A percentile compares a stretch with the other conserved stretches of the same genome.
Evolutionary conservation across 2,113 vertebrate genomes (phyloP).

Genomic region (Rynchops niger): DNA sequence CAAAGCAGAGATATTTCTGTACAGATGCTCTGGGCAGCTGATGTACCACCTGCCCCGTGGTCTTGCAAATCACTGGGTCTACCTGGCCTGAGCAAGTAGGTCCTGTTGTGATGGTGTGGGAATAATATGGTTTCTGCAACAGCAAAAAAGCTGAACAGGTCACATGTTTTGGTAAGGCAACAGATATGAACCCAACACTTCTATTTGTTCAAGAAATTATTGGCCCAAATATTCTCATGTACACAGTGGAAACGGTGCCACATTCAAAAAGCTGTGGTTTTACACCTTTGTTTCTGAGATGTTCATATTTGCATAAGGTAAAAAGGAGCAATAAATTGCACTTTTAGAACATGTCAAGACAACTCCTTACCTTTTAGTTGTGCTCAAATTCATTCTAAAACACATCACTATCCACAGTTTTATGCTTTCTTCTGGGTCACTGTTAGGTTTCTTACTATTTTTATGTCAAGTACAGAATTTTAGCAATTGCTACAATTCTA

Average conservation of each 20-base stretch:
- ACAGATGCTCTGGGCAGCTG: neutral
- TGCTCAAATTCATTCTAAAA: neutral
- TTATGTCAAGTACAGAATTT: neutral
- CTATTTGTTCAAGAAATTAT: neutral
- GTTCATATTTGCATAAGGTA: neutral
- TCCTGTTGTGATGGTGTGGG: neutral
- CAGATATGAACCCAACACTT: neutral
- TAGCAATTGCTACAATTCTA: neutral
- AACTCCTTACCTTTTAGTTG: neutral
- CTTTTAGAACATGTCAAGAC: neutral
- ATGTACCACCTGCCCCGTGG: neutral
- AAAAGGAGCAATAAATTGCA: neutral
- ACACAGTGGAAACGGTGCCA: neutral
- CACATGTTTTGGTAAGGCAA: neutral
- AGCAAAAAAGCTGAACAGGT: neutral
- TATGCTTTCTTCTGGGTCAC: neutral
- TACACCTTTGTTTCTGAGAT: neutral
- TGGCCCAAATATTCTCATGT: neutral
- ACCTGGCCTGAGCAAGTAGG: rapidly evolving
- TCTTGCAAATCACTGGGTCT: neutral
- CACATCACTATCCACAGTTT: neutral
- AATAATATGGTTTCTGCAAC: neutral
- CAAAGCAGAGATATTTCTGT: neutral
- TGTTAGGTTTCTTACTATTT: neutral
- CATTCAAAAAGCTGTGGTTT: neutral